Evolutionary conservation across 2,113 vertebrate species (phyloP).

Genomic region (Arizona elegans): DNA sequence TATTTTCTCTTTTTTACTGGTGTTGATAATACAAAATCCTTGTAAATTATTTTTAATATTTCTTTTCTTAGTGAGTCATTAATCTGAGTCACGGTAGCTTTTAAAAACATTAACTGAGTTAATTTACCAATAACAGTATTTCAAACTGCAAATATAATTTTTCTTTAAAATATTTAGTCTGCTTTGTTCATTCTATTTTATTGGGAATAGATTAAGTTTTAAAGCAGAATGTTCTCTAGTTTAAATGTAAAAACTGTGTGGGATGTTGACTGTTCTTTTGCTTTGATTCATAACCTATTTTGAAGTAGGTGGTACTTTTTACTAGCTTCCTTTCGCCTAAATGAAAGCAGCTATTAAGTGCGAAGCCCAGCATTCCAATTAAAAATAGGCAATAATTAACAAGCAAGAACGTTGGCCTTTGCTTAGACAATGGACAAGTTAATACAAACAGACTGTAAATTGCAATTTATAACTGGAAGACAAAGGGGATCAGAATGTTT

Average conservation of each 20-base stretch:
- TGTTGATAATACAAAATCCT: constrained; percentile 41
- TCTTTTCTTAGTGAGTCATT: constrained; percentile 53
- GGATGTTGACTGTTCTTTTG: background rate
- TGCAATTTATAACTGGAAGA: background rate
- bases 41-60: constrained; percentile 56
- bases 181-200: background rate
- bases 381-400: background rate
- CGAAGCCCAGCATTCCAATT: background rate
- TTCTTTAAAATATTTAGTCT: background rate
- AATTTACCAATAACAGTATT: constrained; percentile 7
- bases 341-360: background rate
- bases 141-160: constrained; percentile 2
- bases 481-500: background rate
- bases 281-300: background rate
- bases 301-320: background rate
- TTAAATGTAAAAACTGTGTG: background rate
- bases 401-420: background rate
- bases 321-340: background rate
- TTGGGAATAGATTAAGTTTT: background rate
- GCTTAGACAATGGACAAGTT: background rate
- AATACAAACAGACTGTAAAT: background rate
- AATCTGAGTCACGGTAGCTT: background rate
- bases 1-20: constrained; percentile 40
- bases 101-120: background rate
- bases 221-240: constrained; percentile 6